Conservation (phyloP, 2,888 invertebrate species). For the Dicranocentrus wangi region DNA sequence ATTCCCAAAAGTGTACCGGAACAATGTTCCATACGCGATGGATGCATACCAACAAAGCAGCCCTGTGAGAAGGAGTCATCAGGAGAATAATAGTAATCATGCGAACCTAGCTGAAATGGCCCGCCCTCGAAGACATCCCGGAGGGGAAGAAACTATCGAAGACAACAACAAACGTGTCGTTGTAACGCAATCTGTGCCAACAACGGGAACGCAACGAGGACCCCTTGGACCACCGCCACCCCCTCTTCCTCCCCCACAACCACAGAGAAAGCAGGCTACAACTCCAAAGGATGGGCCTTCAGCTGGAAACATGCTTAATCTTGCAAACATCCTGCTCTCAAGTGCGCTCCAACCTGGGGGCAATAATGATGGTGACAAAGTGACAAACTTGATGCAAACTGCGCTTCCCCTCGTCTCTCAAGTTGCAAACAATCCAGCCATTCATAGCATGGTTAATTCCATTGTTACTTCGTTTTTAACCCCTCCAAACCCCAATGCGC, state of each 20-base stretch:
- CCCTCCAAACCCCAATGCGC: conserved; percentile 62
- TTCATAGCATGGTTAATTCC: conserved; percentile 69
- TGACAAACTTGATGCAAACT: conserved; percentile 69
- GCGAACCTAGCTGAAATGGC: conserved; percentile 62
- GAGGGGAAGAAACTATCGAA: conserved; percentile 20
- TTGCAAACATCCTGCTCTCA: conserved; percentile 69
- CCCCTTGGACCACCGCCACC: conserved; percentile 42
- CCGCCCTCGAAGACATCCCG: conserved; percentile 61
- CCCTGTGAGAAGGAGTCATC: conserved; percentile 38
- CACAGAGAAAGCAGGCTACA: conserved; percentile 10
- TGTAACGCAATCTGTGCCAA: not conserved
- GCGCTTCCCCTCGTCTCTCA: conserved; percentile 70
- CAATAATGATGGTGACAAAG: conserved; percentile 68
- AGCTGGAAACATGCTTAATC: conserved; percentile 67
- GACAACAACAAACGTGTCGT: not conserved
- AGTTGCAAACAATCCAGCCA: conserved; percentile 71
- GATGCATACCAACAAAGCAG: conserved; percentile 6
- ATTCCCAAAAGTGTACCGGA: conserved; percentile 43
- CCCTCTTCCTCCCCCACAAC: not conserved
- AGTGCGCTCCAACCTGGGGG: conserved; percentile 67
- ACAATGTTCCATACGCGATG: conserved; percentile 44
- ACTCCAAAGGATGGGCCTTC: conserved; percentile 56
- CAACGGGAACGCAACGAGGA: conserved; percentile 29
- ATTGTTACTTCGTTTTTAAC: conserved; percentile 71
- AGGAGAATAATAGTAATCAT: not conserved